Evolutionary conservation across 2,113 vertebrate species (phyloP).

Genomic region (Xiphorhynchus elegans): DNA sequence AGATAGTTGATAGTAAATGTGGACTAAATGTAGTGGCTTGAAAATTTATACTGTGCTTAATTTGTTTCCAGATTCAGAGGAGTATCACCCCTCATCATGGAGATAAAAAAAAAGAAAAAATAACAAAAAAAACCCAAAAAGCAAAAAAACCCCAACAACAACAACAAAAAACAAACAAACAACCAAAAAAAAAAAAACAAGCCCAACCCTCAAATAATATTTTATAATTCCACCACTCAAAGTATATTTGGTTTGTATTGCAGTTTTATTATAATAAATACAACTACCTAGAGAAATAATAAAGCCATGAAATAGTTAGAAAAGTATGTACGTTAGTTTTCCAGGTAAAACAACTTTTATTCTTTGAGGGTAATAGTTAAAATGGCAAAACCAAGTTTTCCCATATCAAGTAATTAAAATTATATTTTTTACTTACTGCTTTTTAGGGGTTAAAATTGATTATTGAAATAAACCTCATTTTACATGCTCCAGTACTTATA

Average conservation of each 20-base stretch:
- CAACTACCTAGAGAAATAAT: not conserved
- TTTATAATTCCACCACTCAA: not conserved
- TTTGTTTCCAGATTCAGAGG: not conserved
- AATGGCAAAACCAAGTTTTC: fast-evolving
- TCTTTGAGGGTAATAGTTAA: not conserved
- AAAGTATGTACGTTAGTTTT: not conserved
- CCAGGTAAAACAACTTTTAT: not conserved
- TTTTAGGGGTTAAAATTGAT: not conserved
- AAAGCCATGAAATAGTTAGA: not conserved
- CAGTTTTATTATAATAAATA: not conserved
- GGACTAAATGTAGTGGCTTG: not conserved
- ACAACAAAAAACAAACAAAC: no score
- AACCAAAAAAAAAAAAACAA: not conserved
- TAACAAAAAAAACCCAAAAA: not conserved
- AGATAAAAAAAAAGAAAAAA: not conserved
- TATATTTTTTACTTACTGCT: not conserved
- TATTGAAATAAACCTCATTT: not conserved
- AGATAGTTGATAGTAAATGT: not conserved
- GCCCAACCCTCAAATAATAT: not conserved
- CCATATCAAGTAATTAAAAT: not conserved
- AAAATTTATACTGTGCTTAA: not conserved
- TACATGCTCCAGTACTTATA: not conserved
- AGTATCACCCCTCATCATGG: not conserved
- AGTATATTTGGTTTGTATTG: not conserved
- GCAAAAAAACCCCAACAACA: not conserved